Evolutionary conservation across 2,797 vertebrate genomes (phyloP).

Genomic region (Chrysocyon brachyurus): DNA sequence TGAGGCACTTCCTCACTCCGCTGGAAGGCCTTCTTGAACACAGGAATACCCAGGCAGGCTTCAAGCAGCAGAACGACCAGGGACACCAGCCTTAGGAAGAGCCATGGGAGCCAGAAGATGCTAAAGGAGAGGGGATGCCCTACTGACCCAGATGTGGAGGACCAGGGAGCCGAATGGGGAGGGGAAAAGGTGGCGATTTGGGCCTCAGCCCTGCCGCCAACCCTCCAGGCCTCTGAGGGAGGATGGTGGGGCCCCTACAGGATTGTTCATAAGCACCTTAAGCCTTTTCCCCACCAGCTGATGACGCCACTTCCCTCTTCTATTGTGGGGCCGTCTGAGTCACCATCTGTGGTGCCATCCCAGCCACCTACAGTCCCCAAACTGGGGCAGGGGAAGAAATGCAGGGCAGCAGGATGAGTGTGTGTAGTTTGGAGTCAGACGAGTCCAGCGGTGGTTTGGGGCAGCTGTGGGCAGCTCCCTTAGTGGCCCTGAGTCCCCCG

Average conservation of each 20-base stretch:
- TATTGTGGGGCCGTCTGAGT: background rate
- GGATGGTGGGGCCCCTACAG: background rate
- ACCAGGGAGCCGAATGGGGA: background rate
- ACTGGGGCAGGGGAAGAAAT: background rate
- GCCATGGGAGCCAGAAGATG: background rate
- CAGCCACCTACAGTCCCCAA: constrained; percentile 10
- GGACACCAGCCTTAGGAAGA: background rate
- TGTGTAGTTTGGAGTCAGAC: background rate
- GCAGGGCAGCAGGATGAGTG: fast-evolving
- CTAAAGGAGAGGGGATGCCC: fast-evolving
- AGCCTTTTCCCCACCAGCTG: background rate
- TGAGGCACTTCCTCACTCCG: background rate
- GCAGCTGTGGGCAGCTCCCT: background rate
- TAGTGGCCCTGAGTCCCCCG: background rate
- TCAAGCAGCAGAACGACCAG: background rate
- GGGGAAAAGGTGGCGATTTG: background rate
- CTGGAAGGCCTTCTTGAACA: background rate
- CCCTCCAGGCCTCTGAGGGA: background rate
- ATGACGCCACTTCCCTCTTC: constrained; percentile 10
- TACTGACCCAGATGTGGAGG: background rate
- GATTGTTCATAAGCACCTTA: background rate
- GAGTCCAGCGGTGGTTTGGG: background rate
- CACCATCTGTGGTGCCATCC: background rate
- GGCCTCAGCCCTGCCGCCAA: background rate
- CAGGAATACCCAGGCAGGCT: background rate